Percentiles rank a stretch among this genome's conserved stretches.
These are phyloP conservation scores for Apaloderma vittatum DNA, from an alignment of 2,113 vertebrate species.

Conservation along the genomic window DNA sequence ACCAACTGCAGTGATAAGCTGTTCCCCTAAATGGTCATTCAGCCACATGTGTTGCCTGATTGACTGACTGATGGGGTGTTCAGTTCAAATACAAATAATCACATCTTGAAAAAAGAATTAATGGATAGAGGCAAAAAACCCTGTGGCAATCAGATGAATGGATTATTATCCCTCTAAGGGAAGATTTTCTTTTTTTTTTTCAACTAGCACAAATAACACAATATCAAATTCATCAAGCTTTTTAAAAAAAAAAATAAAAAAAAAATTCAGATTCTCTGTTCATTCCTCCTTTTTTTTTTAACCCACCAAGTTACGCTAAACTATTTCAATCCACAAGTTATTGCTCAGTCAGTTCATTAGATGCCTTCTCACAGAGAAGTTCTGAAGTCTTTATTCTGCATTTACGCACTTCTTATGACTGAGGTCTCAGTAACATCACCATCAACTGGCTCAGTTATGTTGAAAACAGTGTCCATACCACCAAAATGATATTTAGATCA, in stretches of 20 bases:
- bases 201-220: neutral
- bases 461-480: neutral
- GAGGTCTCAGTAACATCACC: neutral
- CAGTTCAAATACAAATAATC: neutral
- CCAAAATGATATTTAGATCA: neutral
- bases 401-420: neutral
- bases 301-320: neutral
- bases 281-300: accelerated
- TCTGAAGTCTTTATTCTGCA: neutral
- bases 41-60: neutral
- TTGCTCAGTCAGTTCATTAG: neutral
- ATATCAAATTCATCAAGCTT: neutral
- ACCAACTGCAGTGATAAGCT: neutral
- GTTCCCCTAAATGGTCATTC: neutral
- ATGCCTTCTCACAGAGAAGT: neutral
- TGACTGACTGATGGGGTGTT: neutral
- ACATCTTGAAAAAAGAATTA: neutral
- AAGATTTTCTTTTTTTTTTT: neutral
- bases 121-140: neutral
- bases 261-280: neutral
- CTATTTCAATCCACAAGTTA: neutral
- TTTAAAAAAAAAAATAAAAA: neutral
- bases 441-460: neutral
- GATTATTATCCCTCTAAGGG: neutral
- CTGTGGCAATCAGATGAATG: neutral